A percentile compares a stretch with the other conserved stretches of the same genome.
Evolutionary conservation across 1,140 invertebrate species (phyloP).

Genomic region (Philotrypesis tridentata): DNA sequence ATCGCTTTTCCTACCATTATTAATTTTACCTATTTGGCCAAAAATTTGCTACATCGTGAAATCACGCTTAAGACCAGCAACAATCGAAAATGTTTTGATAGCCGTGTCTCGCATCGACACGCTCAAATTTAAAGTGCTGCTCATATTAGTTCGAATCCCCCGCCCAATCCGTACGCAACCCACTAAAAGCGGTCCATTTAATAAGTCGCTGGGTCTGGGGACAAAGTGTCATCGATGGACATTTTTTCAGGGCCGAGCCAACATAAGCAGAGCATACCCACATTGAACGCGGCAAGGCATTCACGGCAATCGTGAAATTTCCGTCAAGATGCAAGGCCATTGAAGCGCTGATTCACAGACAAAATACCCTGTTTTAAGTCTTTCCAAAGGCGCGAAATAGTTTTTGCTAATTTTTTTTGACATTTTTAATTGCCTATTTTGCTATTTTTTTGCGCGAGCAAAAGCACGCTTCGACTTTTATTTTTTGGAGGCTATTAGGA

Average conservation of each 20-base stretch:
- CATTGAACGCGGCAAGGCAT: background rate
- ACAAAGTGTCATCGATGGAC: constrained; percentile 57
- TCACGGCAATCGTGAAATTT: background rate
- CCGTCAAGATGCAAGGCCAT: background rate
- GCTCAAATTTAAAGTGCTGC: background rate
- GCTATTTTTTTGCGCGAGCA: constrained; percentile 6
- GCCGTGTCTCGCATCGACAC: background rate
- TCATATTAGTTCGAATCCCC: constrained; percentile 46
- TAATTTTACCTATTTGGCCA: constrained; percentile 40
- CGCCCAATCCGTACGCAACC: constrained; percentile 64
- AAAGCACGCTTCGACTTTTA: background rate
- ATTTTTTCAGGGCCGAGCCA: constrained; percentile 28
- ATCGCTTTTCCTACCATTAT: background rate
- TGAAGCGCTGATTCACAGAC: constrained; percentile 16
- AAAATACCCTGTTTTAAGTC: constrained; percentile 64
- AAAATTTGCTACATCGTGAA: constrained; percentile 24
- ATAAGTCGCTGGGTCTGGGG: constrained; percentile 60
- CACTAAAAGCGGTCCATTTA: constrained; percentile 71
- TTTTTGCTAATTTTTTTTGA: constrained; percentile 9
- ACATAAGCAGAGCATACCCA: background rate
- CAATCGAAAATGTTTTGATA: background rate
- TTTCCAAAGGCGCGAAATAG: constrained; percentile 51
- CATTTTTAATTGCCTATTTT: constrained; percentile 1
- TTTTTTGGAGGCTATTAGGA: constrained; percentile 26
- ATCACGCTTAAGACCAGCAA: background rate